Evolutionary conservation across 2,888 invertebrate genomes (phyloP).

Genomic region (Acronicta alni): DNA sequence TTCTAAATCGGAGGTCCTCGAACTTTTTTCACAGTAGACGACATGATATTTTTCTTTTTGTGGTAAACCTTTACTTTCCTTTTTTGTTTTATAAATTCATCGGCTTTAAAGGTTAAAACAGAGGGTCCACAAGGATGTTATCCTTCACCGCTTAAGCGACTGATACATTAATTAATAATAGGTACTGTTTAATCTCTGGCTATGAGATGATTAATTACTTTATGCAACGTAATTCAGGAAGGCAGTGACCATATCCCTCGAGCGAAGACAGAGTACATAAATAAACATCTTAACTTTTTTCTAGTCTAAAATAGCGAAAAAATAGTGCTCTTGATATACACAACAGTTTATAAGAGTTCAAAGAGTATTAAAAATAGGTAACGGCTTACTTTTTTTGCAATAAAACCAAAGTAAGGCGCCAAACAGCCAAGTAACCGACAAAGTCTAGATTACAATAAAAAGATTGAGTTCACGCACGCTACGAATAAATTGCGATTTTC

Average conservation of each 20-base stretch:
- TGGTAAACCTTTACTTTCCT: too few species aligned
- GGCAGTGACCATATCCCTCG: background rate
- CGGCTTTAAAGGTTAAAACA: too few species aligned
- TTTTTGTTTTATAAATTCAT: too few species aligned
- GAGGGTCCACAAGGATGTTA: too few species aligned
- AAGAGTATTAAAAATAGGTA: constrained; percentile 35
- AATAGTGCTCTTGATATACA: constrained; percentile 20
- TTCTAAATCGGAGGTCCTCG: background rate
- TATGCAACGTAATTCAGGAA: background rate
- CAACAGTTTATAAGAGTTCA: constrained; percentile 26
- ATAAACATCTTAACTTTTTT: constrained; percentile 25
- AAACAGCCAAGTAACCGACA: constrained; percentile 22
- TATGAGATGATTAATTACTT: too few species aligned
- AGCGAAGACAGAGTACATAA: constrained; percentile 6
- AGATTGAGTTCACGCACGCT: constrained; percentile 42
- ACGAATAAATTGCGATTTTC: constrained; percentile 48
- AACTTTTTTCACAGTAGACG: too few species aligned
- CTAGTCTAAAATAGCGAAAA: constrained; percentile 8
- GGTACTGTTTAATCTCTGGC: too few species aligned
- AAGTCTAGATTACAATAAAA: constrained; percentile 54
- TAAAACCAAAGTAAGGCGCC: constrained; percentile 34
- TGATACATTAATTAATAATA: too few species aligned
- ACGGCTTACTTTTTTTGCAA: constrained; percentile 34
- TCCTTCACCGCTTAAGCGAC: too few species aligned
- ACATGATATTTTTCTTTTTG: too few species aligned